These are phyloP conservation scores for Colletes latitarsis DNA, from an alignment of 1,140 invertebrate genomes.

Conservation along the genomic window DNA sequence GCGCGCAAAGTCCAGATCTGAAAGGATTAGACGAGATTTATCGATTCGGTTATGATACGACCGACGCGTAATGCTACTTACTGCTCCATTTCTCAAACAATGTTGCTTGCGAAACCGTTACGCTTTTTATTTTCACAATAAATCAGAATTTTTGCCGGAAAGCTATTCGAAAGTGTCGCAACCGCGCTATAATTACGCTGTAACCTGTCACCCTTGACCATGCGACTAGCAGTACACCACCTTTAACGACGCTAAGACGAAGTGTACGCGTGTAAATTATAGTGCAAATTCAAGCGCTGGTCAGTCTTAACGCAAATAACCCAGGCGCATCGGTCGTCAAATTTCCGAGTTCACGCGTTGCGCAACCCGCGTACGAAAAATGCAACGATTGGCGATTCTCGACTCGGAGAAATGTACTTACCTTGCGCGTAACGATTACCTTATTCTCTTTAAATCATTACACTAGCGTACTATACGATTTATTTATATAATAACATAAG, in stretches of 20 bases:
- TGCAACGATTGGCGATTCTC: neutral
- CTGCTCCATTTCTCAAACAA: neutral
- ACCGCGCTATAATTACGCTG: conserved; percentile 15
- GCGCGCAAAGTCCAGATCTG: too few species aligned
- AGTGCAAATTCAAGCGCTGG: conserved; percentile 47
- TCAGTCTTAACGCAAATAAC: neutral
- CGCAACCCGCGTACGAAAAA: neutral
- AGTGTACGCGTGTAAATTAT: conserved; percentile 33
- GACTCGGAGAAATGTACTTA: neutral
- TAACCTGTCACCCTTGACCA: conserved; percentile 52
- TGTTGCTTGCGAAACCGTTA: neutral
- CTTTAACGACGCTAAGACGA: conserved; percentile 23
- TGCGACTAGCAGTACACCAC: conserved; percentile 16
- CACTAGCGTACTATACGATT: too few species aligned
- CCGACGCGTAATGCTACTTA: too few species aligned
- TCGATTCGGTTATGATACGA: too few species aligned
- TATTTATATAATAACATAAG: too few species aligned
- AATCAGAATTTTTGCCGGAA: conserved; percentile 18
- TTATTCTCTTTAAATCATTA: too few species aligned
- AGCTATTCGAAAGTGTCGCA: conserved; percentile 27
- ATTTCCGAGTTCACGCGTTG: neutral
- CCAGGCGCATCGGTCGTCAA: neutral
- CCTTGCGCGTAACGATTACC: neutral
- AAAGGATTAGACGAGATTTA: too few species aligned
- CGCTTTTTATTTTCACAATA: neutral